Conservation (phyloP, 2,113 vertebrate species). For the Rutilus rutilus region DNA sequence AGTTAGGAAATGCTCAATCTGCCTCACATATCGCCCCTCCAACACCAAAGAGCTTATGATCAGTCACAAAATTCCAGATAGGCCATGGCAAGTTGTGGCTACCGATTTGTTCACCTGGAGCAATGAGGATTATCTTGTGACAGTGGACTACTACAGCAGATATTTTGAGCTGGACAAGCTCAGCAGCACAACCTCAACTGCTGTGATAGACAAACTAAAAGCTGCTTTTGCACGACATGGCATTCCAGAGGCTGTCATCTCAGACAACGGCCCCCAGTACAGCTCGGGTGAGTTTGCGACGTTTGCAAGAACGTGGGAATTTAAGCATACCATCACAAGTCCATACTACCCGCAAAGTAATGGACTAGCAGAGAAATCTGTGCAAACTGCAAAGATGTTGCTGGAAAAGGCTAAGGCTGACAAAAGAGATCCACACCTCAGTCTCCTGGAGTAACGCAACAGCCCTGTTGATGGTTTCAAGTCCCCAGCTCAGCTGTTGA, state of each 20-base stretch:
- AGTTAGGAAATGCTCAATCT: too few species aligned
- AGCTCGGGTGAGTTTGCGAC: not conserved
- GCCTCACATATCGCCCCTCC: not conserved
- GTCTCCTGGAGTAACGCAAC: too few species aligned
- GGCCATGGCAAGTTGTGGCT: constrained; percentile 18
- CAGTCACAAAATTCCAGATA: constrained; percentile 7
- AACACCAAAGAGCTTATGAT: constrained; percentile 31
- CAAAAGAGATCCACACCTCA: too few species aligned
- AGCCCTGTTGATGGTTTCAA: not conserved
- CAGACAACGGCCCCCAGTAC: not conserved
- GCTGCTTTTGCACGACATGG: constrained; percentile 25
- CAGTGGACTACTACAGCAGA: constrained; percentile 34
- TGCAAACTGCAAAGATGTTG: too few species aligned
- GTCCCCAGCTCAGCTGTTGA: not conserved
- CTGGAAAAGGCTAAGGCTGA: too few species aligned
- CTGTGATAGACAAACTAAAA: constrained; percentile 18
- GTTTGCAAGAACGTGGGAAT: too few species aligned
- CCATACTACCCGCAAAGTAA: too few species aligned
- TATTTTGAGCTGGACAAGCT: constrained; percentile 39
- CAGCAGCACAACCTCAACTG: not conserved
- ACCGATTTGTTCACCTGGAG: constrained; percentile 36
- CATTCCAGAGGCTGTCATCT: not conserved
- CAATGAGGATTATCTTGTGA: constrained; percentile 9
- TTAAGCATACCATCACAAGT: too few species aligned
- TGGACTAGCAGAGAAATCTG: too few species aligned